phyloP scores from a whole-genome alignment of 1,140 invertebrate species.

The Agrilus planipennis region DNA sequence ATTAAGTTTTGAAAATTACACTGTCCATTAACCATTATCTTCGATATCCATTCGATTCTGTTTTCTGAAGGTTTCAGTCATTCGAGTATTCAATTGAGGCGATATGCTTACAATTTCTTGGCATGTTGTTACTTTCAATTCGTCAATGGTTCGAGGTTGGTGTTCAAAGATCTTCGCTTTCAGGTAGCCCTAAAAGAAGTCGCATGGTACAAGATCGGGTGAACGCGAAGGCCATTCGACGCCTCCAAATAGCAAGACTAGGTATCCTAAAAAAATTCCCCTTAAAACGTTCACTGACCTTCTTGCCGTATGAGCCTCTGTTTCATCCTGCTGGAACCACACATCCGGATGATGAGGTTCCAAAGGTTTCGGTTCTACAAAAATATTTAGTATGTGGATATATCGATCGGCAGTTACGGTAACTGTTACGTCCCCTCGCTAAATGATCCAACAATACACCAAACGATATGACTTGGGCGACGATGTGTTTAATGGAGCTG shows the following conservation, averaged over 20 bases:
- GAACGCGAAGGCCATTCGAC: constrained; percentile 8
- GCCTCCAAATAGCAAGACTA: constrained; percentile 8
- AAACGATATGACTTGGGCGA: constrained; percentile 13
- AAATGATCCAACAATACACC: constrained; percentile 9
- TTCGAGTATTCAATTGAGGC: constrained; percentile 2
- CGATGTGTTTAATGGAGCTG: constrained; percentile 10
- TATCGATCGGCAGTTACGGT: constrained; percentile 13
- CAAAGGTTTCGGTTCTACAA: constrained; percentile 1
- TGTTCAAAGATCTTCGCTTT: constrained; percentile 3
- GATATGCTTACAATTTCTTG: constrained; percentile 6
- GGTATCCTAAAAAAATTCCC: constrained; percentile 10
- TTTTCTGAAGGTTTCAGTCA: constrained; percentile 7
- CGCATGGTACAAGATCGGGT: constrained; percentile 10
- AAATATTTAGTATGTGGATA: constrained; percentile 9
- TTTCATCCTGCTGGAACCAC: constrained; percentile 34
- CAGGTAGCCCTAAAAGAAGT: constrained; percentile 11
- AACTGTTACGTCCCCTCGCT: constrained; percentile 5
- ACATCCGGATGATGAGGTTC: constrained; percentile 8
- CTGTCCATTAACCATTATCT: no score
- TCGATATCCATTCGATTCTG: background rate
- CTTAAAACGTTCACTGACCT: constrained; percentile 10
- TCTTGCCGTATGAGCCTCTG: constrained; percentile 28
- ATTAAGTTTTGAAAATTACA: no score
- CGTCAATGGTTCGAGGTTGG: constrained; percentile 2
- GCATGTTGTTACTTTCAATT: constrained; percentile 7